These are phyloP conservation scores for Labeo rohita DNA, from an alignment of 2,113 vertebrate species.

Conservation along the genomic window DNA sequence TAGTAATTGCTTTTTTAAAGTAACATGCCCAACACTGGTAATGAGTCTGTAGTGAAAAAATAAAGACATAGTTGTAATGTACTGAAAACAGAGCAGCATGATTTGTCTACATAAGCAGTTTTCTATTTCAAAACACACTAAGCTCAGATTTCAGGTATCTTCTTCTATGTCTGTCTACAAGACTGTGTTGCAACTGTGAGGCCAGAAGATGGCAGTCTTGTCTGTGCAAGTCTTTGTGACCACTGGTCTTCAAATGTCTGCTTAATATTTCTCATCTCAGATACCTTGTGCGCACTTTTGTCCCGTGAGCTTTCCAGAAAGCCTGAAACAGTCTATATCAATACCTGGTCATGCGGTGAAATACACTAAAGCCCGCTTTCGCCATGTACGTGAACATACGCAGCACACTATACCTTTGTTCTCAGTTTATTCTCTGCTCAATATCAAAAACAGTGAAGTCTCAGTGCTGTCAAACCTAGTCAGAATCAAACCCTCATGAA, in stretches of 20 bases:
- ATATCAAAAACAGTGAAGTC: conserved; percentile 22
- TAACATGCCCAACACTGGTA: no score
- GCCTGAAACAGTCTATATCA: not conserved
- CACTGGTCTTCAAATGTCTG: not conserved
- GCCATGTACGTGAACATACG: not conserved
- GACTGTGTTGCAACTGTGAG: conserved; percentile 26
- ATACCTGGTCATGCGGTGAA: not conserved
- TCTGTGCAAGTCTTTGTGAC: conserved; percentile 29
- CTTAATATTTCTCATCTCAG: conserved; percentile 14
- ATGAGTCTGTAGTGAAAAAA: conserved; percentile 20
- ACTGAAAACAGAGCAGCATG: not conserved
- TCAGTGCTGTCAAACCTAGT: conserved; percentile 35
- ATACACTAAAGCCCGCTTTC: not conserved
- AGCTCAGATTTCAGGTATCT: not conserved
- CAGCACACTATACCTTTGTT: conserved; percentile 8
- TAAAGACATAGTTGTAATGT: not conserved
- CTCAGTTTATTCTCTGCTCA: conserved; percentile 14
- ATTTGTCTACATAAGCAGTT: not conserved
- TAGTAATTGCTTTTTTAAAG: no score
- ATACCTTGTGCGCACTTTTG: not conserved
- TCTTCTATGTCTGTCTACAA: not conserved
- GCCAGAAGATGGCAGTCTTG: conserved; percentile 65
- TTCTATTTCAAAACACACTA: not conserved
- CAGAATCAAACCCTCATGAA: conserved; percentile 33
- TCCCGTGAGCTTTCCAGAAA: not conserved